Conservation (phyloP, 2,113 vertebrate genomes). For the Paratilapia polleni region DNA sequence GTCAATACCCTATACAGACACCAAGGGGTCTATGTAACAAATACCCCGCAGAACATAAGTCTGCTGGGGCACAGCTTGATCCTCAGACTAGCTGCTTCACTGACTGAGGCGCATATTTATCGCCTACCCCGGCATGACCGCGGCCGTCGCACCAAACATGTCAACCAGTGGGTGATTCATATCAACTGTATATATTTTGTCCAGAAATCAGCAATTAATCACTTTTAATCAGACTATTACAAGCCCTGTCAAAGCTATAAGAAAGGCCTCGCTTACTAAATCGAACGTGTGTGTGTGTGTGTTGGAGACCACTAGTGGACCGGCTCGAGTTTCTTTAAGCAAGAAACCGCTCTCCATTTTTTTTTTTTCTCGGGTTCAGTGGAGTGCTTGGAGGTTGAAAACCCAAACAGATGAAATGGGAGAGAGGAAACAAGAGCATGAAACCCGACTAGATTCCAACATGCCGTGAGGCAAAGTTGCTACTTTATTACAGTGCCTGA, state of each 20-base stretch:
- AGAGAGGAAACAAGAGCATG: constrained; percentile 60
- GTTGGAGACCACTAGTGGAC: constrained; percentile 14
- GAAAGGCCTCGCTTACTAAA: constrained; percentile 12
- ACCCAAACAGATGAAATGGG: constrained; percentile 58
- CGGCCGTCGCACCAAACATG: constrained; percentile 48
- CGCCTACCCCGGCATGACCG: constrained; percentile 51
- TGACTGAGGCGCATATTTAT: constrained; percentile 66
- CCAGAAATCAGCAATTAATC: constrained; percentile 58
- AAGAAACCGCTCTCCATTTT: constrained; percentile 7
- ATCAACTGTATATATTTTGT: constrained; percentile 7
- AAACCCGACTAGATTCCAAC: constrained; percentile 64
- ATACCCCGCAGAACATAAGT: constrained; percentile 63
- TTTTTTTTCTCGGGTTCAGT: constrained; percentile 12
- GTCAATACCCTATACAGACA: constrained; percentile 69
- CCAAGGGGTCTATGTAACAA: constrained; percentile 73
- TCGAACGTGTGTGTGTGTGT: constrained; percentile 5
- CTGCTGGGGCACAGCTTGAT: constrained; percentile 59
- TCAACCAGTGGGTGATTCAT: constrained; percentile 55
- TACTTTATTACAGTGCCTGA: constrained; percentile 63
- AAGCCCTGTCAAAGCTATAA: constrained; percentile 36
- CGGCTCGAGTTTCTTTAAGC: constrained; percentile 47
- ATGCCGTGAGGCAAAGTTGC: constrained; percentile 21
- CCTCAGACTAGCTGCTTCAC: constrained; percentile 50
- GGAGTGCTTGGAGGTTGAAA: constrained; percentile 41
- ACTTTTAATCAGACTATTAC: constrained; percentile 63